A percentile compares a stretch with the other conserved stretches of the same genome.
Evolutionary conservation across 2,797 vertebrate species (phyloP).

Genomic region (Florisuga fusca): DNA sequence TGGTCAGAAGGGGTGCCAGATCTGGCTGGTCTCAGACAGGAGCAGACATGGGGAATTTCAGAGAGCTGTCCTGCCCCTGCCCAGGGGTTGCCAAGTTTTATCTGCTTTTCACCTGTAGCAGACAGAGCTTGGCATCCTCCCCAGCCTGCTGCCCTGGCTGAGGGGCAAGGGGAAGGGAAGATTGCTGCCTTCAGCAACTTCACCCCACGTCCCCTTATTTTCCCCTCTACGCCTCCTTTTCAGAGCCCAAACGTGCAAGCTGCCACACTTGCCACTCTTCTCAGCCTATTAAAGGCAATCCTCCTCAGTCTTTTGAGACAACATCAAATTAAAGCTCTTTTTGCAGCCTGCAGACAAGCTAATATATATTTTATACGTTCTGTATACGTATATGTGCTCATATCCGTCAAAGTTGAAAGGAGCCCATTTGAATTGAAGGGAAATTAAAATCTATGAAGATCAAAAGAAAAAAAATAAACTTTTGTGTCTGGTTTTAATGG

Average conservation of each 20-base stretch:
- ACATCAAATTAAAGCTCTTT: constrained; percentile 30
- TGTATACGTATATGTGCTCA: not conserved
- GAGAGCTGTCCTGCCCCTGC: not conserved
- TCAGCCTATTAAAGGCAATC: not conserved
- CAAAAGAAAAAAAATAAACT: constrained; percentile 37
- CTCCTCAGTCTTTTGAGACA: not conserved
- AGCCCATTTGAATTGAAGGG: not conserved
- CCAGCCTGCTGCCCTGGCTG: too few species aligned
- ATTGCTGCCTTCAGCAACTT: not conserved
- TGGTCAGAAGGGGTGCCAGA: not conserved
- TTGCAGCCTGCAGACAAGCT: constrained; percentile 41
- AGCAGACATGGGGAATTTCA: not conserved
- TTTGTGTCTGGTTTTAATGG: constrained; percentile 39
- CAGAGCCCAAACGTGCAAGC: not conserved
- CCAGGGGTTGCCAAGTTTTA: not conserved
- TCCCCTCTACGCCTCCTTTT: not conserved
- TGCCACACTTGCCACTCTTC: not conserved
- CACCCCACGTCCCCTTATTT: not conserved
- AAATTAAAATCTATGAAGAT: not conserved
- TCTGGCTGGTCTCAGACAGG: not conserved
- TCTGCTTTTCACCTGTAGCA: not conserved
- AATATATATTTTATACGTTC: constrained; percentile 52
- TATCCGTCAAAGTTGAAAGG: constrained; percentile 35
- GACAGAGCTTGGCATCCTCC: not conserved
- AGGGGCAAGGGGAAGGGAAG: not conserved